Base-by-base conservation (phyloP, 2,797 vertebrate species). In the Tiaroga cobitis region DNA sequence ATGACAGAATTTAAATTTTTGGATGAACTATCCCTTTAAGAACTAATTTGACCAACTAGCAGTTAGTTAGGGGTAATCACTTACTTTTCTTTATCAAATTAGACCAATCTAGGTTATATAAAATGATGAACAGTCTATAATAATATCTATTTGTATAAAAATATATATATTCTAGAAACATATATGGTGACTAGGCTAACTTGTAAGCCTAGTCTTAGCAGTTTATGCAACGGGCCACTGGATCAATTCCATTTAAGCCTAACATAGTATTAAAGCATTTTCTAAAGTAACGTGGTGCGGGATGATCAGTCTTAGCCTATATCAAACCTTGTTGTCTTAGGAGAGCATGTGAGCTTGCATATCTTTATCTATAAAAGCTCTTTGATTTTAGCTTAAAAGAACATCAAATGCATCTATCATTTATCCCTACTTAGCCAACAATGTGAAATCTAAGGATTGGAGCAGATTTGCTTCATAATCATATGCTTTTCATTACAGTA, bases 321-420 rank as follows among this genome's bases (percentile, higher is more conserved):
- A 80, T 37, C 15, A 56, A 56, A 59, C 21, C 24, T 29, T 41
- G 65, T 39, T 41, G 5, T 67, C 15, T 13, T 63, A 10, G 8
- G 32, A 76, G 59, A 54, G 29, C 70, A 51, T 76, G 9, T 37
- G 24, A 63, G 29, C 43, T 76, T 67, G 29, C 56, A 29, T 32
- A 49, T 54, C 43, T 67, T 68, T 16, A 77, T 84, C 65, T 37
- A 32, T 16, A 43, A 78, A 70, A 70, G 26, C n/a, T 19, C 34
- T 70, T 84, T 69, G 34, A 69, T 68, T 84, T 54, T 24, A 16
- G 37, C 46, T 43, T 41, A 76, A 69, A 77, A 41, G 34, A 29
- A 69, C 63, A 67, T 83, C n/a, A 76, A 76, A 80, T 54, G 37
- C 16, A 59, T 68, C 37, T 43, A 43, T 43, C 8, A 70, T 59